Percentiles rank a stretch among this genome's conserved stretches.
Conservation (phyloP, 2,888 invertebrate genomes). For the Noctua janthina region DNA sequence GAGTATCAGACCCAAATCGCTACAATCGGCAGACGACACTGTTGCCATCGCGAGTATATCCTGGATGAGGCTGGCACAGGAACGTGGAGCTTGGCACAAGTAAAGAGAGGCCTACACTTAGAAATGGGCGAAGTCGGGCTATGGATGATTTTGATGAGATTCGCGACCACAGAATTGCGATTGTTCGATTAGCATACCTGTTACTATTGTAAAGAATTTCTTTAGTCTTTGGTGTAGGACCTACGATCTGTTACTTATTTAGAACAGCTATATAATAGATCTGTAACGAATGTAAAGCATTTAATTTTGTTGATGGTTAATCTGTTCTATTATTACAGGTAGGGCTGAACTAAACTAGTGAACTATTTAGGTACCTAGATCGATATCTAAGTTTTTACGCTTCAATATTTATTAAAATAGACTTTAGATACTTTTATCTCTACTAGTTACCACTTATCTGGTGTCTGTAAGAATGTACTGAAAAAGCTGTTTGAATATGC, state of each 20-base stretch:
- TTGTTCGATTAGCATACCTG: background rate
- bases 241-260: background rate
- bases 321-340: background rate
- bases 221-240: background rate
- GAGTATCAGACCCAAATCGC: background rate
- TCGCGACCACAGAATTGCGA: background rate
- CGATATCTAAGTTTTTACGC: background rate
- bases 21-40: background rate
- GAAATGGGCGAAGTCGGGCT: background rate
- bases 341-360: background rate
- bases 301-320: background rate
- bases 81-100: background rate
- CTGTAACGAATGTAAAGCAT: background rate
- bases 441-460: background rate
- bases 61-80: background rate
- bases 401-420: background rate
- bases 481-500: background rate
- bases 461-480: background rate
- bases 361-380: background rate
- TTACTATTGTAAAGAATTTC: background rate
- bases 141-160: background rate
- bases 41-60: background rate
- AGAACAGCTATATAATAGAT: no score
- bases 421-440: background rate
- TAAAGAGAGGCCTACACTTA: background rate